Percentiles rank a stretch among this genome's conserved stretches.
These are phyloP conservation scores for Zeuzera pyrina DNA, from an alignment of 2,888 invertebrate species.

Conservation along the genomic window DNA sequence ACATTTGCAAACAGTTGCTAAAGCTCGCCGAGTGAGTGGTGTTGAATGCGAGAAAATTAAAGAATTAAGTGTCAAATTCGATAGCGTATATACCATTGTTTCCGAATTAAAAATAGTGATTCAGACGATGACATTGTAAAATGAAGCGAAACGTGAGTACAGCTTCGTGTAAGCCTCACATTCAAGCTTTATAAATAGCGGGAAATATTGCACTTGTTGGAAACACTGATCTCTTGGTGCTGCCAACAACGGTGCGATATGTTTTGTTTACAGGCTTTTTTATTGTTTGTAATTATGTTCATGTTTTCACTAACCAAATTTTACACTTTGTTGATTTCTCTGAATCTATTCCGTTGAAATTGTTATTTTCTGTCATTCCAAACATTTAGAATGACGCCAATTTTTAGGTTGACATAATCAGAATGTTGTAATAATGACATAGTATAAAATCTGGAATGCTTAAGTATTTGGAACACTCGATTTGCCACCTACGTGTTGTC, in stretches of 20 bases:
- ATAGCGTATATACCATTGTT: too few relatives aligned
- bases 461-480: too few relatives aligned
- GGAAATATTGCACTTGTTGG: conserved; percentile 23
- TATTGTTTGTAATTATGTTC: conserved; percentile 7
- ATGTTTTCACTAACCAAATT: too few relatives aligned
- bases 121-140: conserved; percentile 28
- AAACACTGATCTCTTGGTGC: conserved; percentile 27
- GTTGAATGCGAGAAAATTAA: conserved; percentile 37
- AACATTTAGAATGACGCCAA: too few relatives aligned
- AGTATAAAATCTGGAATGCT: too few relatives aligned
- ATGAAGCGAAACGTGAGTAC: conserved; percentile 70
- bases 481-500: conserved; percentile 36
- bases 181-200: neutral
- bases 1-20: conserved; percentile 42
- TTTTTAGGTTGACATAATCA: too few relatives aligned
- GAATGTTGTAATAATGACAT: too few relatives aligned
- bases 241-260: conserved; percentile 39
- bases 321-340: too few relatives aligned
- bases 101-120: conserved; percentile 4
- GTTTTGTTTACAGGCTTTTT: conserved; percentile 46
- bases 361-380: too few relatives aligned
- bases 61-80: conserved; percentile 32
- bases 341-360: too few relatives aligned
- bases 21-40: conserved; percentile 45
- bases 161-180: conserved; percentile 3